Conservation (phyloP, 2,113 vertebrate species). For the Numida meleagris region DNA sequence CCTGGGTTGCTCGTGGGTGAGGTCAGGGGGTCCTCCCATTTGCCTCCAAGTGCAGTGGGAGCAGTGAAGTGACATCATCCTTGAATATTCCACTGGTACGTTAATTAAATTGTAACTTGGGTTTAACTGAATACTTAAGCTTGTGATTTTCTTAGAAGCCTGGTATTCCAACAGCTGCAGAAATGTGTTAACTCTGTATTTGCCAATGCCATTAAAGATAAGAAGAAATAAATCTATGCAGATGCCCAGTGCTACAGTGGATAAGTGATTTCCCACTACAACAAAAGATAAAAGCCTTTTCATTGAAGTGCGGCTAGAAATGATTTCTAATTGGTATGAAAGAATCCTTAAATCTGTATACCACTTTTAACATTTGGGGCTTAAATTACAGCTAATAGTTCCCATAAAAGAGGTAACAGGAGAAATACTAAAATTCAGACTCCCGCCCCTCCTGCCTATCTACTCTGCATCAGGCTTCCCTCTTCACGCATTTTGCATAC, state of each 20-base stretch:
- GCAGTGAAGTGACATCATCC: neutral
- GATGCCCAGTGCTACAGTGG: slow-evolving; percentile 6
- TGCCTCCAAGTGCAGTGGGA: neutral
- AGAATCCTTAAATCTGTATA: slow-evolving; percentile 64
- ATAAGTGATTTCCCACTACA: slow-evolving; percentile 60
- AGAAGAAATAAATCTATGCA: slow-evolving; percentile 57
- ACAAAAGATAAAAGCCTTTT: slow-evolving; percentile 76
- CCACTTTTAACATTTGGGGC: slow-evolving; percentile 71
- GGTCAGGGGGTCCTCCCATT: neutral
- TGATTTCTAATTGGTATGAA: slow-evolving; percentile 69
- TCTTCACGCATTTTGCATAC: neutral
- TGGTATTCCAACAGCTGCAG: neutral
- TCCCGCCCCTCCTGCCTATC: neutral
- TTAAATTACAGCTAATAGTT: slow-evolving; percentile 70
- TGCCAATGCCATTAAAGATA: slow-evolving; percentile 51
- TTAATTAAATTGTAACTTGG: slow-evolving; percentile 31
- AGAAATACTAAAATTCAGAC: slow-evolving; percentile 52
- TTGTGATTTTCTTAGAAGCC: neutral
- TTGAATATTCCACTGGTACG: neutral
- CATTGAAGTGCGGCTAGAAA: slow-evolving; percentile 68
- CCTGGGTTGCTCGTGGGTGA: neutral
- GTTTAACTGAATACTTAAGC: slow-evolving; percentile 11
- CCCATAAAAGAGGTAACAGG: slow-evolving; percentile 40
- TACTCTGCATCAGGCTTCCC: neutral
- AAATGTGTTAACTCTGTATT: slow-evolving; percentile 63